These are phyloP conservation scores for Pseudomyrmex sp. DNA, from an alignment of 1,140 invertebrate genomes.

Conservation along the genomic window DNA sequence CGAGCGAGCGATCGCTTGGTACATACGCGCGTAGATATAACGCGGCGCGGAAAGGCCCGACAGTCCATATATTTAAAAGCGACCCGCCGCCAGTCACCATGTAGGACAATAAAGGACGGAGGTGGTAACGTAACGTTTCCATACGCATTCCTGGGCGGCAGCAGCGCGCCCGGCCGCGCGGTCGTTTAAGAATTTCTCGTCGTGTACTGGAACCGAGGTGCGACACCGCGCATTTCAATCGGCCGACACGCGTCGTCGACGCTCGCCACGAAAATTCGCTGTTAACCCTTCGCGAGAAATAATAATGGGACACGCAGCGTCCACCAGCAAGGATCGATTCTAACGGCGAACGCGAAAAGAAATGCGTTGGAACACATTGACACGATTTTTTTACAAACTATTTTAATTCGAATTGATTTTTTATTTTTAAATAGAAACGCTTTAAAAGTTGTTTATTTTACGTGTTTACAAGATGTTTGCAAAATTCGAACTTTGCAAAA, in stretches of 20 bases:
- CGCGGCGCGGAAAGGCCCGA: slow-evolving; percentile 53
- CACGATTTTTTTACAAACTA: background rate
- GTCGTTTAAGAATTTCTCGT: slow-evolving; percentile 82
- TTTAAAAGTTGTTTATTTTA: background rate
- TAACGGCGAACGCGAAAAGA: background rate
- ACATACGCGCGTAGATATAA: slow-evolving; percentile 27
- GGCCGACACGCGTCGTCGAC: slow-evolving; percentile 76
- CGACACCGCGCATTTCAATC: slow-evolving; percentile 78
- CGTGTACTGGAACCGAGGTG: slow-evolving; percentile 73
- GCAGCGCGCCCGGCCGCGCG: slow-evolving; percentile 71
- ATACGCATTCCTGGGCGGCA: slow-evolving; percentile 81
- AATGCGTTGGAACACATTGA: background rate
- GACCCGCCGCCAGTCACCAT: slow-evolving; percentile 73
- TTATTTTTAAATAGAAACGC: background rate
- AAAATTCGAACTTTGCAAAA: background rate
- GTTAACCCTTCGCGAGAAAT: slow-evolving; percentile 35
- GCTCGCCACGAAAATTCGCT: slow-evolving; percentile 70
- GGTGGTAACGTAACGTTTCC: slow-evolving; percentile 77
- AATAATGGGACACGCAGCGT: background rate
- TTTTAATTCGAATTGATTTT: background rate
- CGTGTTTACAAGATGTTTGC: background rate
- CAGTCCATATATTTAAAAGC: slow-evolving; percentile 74
- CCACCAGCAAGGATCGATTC: too few relatives aligned
- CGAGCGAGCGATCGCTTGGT: slow-evolving; percentile 14
- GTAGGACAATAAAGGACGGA: slow-evolving; percentile 78